Conservation (phyloP, 2,113 vertebrate species). For the rat (Rattus norvegicus) region GRCr8 NC_086039.1:131081001-131081500, state of each 20-base stretch:
- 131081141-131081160: slow-evolving; percentile 4
- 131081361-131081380: slow-evolving; percentile 27
- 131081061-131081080: neutral
- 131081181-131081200: slow-evolving; percentile 12
- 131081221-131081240: neutral
- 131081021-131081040: neutral
- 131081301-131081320: neutral
- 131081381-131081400: slow-evolving; percentile 22
- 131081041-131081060: neutral
- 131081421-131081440: slow-evolving; percentile 52
- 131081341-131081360: slow-evolving; percentile 34
- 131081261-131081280: slow-evolving; percentile 49
- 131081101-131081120: neutral
- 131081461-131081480: slow-evolving; percentile 32
- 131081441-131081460: neutral
- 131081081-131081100: neutral
- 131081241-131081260: slow-evolving; percentile 32
- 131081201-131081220: slow-evolving; percentile 20
- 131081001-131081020: neutral
- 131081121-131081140: neutral
- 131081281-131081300: neutral
- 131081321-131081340: slow-evolving; percentile 39
- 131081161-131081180: neutral
- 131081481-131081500: slow-evolving; percentile 37
- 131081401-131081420: neutral